Evolutionary conservation across 2,113 vertebrate species (phyloP).

Genomic region (Rhea americana): DNA sequence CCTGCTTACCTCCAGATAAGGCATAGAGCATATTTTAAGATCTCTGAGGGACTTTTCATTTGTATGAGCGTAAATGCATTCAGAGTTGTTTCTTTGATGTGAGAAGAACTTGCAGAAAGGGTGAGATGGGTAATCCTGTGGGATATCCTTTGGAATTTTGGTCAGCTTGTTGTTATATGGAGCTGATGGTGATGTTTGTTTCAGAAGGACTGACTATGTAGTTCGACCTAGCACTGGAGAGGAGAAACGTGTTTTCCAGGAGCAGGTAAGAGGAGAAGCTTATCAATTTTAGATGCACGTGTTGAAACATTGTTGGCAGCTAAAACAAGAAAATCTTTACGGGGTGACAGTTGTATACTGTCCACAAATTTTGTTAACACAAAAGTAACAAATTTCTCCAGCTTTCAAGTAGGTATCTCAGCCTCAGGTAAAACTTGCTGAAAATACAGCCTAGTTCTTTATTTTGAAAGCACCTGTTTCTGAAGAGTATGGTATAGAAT

Average conservation of each 20-base stretch:
- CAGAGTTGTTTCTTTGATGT: background rate
- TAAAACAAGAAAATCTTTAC: background rate
- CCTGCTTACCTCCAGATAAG: background rate
- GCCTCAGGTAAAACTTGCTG: background rate
- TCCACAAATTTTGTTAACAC: background rate
- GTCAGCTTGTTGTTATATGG: background rate
- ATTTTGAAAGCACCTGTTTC: background rate
- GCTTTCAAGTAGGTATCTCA: background rate
- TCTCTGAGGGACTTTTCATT: background rate
- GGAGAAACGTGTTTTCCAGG: constrained; percentile 95
- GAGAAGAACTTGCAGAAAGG: background rate
- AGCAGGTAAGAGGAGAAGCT: constrained; percentile 83
- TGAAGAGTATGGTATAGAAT: background rate
- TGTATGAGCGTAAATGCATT: background rate
- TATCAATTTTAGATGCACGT: background rate
- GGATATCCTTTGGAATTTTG: background rate
- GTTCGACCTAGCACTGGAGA: constrained; percentile 96
- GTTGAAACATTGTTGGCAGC: background rate
- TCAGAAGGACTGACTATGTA: constrained; percentile 95
- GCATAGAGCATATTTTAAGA: background rate
- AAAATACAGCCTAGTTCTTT: background rate
- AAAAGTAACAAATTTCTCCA: background rate
- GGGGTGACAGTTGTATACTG: background rate
- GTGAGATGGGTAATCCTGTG: background rate
- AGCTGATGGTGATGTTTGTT: constrained; percentile 51